Percentiles rank a stretch among this genome's conserved stretches.
These are phyloP conservation scores for Athalia rosae DNA, from an alignment of 2,888 invertebrate genomes.

Conservation along the genomic window DNA sequence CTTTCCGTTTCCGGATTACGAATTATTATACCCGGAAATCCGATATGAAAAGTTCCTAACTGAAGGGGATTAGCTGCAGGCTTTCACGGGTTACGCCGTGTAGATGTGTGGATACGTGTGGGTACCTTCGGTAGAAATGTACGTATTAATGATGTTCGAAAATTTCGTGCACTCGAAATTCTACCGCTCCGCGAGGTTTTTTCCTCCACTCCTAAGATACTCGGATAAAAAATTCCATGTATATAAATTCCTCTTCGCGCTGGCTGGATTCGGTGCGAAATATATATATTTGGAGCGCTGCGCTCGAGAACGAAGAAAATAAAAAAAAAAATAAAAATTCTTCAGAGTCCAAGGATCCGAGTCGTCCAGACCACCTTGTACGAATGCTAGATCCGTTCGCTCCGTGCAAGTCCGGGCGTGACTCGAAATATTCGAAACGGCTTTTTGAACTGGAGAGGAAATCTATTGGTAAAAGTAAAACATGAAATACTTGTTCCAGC, in stretches of 20 bases:
- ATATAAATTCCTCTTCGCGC: conserved; percentile 20
- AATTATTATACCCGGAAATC: conserved; percentile 46
- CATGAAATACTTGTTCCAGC: neutral
- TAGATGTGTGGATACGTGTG: neutral
- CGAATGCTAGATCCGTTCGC: conserved; percentile 17
- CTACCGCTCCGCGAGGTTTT: neutral
- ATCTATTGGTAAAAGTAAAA: neutral
- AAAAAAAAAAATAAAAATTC: neutral
- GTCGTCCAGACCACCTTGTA: conserved; percentile 12
- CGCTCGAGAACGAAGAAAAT: neutral
- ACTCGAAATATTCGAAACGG: conserved; percentile 14
- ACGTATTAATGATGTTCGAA: conserved; percentile 22
- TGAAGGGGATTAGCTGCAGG: conserved; percentile 36
- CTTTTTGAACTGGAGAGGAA: neutral
- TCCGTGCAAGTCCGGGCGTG: conserved; percentile 4
- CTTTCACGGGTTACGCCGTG: conserved; percentile 38
- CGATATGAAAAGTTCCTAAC: conserved; percentile 44
- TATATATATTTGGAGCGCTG: neutral
- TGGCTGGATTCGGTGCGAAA: conserved; percentile 16
- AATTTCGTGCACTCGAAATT: conserved; percentile 30
- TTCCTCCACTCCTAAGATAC: conserved; percentile 25
- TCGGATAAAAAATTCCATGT: conserved; percentile 22
- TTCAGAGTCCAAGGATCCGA: neutral
- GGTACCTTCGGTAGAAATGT: neutral
- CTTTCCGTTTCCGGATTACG: conserved; percentile 47